Conservation (phyloP, 1,140 invertebrate genomes). For the Myzus persicae region DNA sequence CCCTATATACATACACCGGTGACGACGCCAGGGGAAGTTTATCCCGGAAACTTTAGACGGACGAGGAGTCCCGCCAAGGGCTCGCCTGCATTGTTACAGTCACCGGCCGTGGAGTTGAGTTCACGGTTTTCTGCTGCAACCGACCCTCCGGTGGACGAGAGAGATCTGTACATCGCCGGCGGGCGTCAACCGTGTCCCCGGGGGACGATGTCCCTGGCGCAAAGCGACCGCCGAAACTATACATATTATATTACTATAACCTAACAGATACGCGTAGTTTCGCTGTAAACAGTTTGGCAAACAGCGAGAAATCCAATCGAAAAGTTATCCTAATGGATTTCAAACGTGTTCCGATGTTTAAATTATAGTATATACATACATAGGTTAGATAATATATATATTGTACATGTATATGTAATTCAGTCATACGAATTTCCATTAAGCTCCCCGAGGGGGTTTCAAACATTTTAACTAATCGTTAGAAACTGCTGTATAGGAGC, state of each 20-base stretch:
- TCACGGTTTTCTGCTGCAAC: not conserved
- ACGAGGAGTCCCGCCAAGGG: not conserved
- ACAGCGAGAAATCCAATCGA: constrained; percentile 21
- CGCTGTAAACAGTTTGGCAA: not conserved
- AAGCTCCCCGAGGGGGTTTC: not conserved
- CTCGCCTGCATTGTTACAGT: not conserved
- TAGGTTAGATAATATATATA: not conserved
- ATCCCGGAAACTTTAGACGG: not conserved
- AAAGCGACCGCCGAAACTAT: not conserved
- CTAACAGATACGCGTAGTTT: not conserved
- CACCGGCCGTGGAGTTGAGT: not conserved
- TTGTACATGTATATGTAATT: not conserved
- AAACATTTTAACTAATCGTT: constrained; percentile 36
- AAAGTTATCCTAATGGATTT: constrained; percentile 37
- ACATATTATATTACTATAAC: constrained; percentile 18
- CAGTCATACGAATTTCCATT: not conserved
- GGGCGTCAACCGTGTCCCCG: not conserved
- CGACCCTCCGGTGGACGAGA: not conserved
- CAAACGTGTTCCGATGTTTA: not conserved
- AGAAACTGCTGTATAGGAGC: not conserved
- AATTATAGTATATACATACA: not conserved
- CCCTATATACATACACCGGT: not conserved
- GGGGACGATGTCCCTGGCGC: too few species aligned
- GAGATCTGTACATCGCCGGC: not conserved
- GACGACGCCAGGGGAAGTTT: not conserved